Conservation (phyloP, 2,888 invertebrate genomes). For the Eueremaeus valkanovi region DNA sequence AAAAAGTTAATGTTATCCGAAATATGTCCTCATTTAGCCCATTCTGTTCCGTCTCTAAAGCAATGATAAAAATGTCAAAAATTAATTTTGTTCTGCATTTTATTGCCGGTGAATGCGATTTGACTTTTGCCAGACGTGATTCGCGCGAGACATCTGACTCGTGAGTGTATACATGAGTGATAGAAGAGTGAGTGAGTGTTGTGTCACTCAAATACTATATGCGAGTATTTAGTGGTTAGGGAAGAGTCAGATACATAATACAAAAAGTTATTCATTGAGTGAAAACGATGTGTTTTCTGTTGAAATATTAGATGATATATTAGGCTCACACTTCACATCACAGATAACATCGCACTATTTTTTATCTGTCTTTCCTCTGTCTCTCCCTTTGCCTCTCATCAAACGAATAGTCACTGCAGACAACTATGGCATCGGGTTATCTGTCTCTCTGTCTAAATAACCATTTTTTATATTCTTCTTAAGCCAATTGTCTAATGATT, state of each 20-base stretch:
- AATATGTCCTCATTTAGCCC: slow-evolving; percentile 14
- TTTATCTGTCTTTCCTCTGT: too few relatives aligned
- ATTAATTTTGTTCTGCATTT: not conserved
- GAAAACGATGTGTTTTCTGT: not conserved
- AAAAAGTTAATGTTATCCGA: not conserved
- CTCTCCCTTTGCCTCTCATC: not conserved
- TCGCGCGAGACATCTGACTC: not conserved
- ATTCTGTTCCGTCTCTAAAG: not conserved
- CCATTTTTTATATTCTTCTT: too few relatives aligned
- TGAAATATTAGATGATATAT: slow-evolving; percentile 29
- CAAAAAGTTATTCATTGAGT: not conserved
- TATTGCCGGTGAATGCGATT: not conserved
- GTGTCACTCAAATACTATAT: not conserved
- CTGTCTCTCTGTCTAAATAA: not conserved
- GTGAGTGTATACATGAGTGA: not conserved
- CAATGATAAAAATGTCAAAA: not conserved
- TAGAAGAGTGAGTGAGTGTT: not conserved
- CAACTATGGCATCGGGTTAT: slow-evolving; percentile 21
- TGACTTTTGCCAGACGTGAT: not conserved
- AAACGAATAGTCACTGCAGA: not conserved
- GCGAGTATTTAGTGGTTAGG: not conserved
- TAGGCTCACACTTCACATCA: slow-evolving; percentile 11
- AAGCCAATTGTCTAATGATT: not conserved
- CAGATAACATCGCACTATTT: slow-evolving; percentile 11
- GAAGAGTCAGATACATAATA: too few relatives aligned